Conservation (phyloP, 1,140 invertebrate species). For the Bombus vancouverensis region DNA sequence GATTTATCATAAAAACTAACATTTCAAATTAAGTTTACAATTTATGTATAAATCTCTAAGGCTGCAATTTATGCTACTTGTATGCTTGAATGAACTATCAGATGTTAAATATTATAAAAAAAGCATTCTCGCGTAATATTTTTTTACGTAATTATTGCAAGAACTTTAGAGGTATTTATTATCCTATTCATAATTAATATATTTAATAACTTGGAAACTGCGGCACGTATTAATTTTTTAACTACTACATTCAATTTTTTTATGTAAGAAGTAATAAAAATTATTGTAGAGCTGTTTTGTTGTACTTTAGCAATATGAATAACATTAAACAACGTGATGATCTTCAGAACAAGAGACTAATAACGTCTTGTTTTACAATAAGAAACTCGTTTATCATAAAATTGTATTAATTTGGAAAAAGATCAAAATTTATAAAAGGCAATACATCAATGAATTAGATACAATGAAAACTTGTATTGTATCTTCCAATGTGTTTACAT, state of each 20-base stretch:
- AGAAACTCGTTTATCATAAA: background rate
- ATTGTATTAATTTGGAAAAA: background rate
- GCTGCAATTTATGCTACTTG: background rate
- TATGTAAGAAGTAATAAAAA: background rate
- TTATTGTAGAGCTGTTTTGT: background rate
- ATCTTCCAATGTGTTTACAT: background rate
- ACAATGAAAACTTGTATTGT: background rate
- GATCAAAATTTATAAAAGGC: conserved; percentile 10
- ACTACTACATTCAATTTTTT: background rate
- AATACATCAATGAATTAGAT: conserved; percentile 1
- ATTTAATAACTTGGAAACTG: background rate
- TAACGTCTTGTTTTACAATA: background rate
- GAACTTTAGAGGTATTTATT: background rate
- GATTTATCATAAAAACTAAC: background rate
- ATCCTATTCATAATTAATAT: background rate
- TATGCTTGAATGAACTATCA: background rate
- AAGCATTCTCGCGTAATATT: background rate
- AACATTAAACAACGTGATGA: background rate
- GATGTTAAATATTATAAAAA: background rate
- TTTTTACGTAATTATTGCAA: background rate
- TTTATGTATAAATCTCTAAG: background rate
- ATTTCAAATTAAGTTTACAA: background rate
- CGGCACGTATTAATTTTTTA: background rate
- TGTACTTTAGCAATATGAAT: background rate
- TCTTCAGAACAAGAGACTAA: background rate